phyloP scores from a whole-genome alignment of 2,797 vertebrate genomes.

The Anisognathus igniventris region DNA sequence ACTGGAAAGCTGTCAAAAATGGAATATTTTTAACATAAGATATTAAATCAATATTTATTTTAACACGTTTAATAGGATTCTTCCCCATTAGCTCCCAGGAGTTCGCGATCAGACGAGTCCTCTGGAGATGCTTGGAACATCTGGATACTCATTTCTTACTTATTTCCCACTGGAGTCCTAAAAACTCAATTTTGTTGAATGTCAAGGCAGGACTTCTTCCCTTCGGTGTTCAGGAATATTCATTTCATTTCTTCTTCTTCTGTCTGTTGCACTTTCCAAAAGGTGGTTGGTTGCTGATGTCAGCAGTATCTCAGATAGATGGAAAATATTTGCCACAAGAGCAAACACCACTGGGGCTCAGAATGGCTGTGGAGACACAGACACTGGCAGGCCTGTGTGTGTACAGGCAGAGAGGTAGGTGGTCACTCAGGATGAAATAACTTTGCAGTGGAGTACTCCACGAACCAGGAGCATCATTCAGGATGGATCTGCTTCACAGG shows the following conservation, averaged over 20 bases:
- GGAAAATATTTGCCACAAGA: neutral
- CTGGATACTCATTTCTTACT: neutral
- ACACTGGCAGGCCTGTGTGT: neutral
- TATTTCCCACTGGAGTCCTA: constrained; percentile 3
- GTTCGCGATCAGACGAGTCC: rapidly evolving
- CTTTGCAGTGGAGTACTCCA: neutral
- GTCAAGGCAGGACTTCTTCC: neutral
- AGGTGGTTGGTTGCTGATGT: rapidly evolving
- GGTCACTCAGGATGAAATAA: neutral
- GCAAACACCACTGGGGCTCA: neutral
- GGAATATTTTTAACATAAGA: neutral
- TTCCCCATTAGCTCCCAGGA: neutral
- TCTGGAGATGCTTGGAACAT: neutral
- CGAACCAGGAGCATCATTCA: neutral
- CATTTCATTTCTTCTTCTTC: neutral
- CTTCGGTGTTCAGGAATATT: neutral
- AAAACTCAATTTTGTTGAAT: neutral
- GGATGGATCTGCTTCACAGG: neutral
- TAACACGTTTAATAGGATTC: neutral
- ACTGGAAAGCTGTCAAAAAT: neutral
- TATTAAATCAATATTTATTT: constrained; percentile 9
- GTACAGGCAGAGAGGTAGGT: neutral
- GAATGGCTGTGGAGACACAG: neutral
- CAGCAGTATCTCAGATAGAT: neutral
- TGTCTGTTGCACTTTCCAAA: neutral